Evolutionary conservation across 2,797 vertebrate species (phyloP).

Genomic region (Diplodus puntazzo): DNA sequence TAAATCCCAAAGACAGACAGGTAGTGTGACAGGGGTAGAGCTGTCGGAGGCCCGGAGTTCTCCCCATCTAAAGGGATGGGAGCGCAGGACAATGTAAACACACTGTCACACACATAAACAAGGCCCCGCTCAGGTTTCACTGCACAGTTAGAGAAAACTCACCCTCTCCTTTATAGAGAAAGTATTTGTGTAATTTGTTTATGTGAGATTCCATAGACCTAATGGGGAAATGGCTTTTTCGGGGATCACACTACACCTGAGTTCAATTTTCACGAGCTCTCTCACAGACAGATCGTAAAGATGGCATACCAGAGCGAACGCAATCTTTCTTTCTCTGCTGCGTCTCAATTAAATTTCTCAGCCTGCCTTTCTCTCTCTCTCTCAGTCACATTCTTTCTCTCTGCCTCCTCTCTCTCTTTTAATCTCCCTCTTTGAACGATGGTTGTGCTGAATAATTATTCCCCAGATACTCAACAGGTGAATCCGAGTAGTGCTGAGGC

Average conservation of each 20-base stretch:
- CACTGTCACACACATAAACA: constrained; percentile 83
- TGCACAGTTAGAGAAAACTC: constrained; percentile 63
- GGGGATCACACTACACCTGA: constrained; percentile 80
- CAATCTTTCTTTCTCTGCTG: constrained; percentile 69
- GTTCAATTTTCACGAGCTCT: constrained; percentile 80
- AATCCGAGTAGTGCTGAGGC: constrained; percentile 25
- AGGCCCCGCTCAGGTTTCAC: constrained; percentile 75
- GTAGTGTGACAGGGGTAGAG: constrained; percentile 72
- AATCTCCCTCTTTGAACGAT: constrained; percentile 44
- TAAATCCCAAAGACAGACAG: constrained; percentile 69
- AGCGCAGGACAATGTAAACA: constrained; percentile 82
- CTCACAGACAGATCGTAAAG: constrained; percentile 81
- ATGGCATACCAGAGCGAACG: constrained; percentile 76
- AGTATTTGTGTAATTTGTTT: constrained; percentile 86
- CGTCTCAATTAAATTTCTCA: constrained; percentile 70
- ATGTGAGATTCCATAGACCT: constrained; percentile 75
- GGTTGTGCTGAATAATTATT: constrained; percentile 46
- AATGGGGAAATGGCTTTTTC: constrained; percentile 81
- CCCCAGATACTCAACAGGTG: constrained; percentile 50
- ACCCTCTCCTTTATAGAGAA: constrained; percentile 76
- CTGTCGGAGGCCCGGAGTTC: constrained; percentile 65
- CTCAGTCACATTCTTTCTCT: constrained; percentile 60
- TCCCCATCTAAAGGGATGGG: constrained; percentile 67
- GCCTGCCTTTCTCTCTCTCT: constrained; percentile 26
- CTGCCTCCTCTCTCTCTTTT: constrained; percentile 18